These are phyloP conservation scores for Bombus superbus DNA, from an alignment of 1,140 invertebrate species.

Conservation along the genomic window DNA sequence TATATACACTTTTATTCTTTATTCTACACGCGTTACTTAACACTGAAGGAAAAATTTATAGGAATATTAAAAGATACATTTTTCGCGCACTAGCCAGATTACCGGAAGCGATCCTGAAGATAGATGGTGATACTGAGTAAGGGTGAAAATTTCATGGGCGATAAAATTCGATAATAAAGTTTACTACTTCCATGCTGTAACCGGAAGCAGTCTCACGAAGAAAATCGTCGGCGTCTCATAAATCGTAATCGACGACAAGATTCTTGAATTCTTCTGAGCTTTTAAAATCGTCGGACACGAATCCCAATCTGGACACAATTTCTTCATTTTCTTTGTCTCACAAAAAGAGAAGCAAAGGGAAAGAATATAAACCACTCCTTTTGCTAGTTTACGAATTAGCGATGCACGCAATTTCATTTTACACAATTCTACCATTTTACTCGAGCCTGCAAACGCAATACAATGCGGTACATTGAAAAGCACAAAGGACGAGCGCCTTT, in stretches of 20 bases:
- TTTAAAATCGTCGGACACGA: not conserved
- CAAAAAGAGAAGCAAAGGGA: too few relatives aligned
- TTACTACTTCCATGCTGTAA: conserved; percentile 25
- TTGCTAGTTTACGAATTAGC: not conserved
- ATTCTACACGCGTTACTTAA: too few relatives aligned
- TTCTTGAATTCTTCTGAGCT: not conserved
- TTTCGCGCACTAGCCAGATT: not conserved
- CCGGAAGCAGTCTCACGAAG: not conserved
- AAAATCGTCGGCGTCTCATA: not conserved
- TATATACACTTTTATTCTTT: too few relatives aligned
- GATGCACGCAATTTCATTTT: too few relatives aligned
- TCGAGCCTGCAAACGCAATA: not conserved
- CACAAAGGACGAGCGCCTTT: not conserved
- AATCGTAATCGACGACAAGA: not conserved
- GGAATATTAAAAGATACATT: not conserved
- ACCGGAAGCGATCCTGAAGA: not conserved
- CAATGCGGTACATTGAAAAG: not conserved
- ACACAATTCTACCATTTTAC: not conserved
- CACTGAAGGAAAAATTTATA: not conserved
- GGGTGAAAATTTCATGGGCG: conserved; percentile 47
- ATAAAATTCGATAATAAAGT: conserved; percentile 49
- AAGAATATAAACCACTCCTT: not conserved
- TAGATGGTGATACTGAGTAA: not conserved
- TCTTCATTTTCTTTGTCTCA: too few relatives aligned
- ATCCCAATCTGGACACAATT: not conserved